Conservation (phyloP, 2,888 invertebrate species). For the Hypselothyrea guttata region DNA sequence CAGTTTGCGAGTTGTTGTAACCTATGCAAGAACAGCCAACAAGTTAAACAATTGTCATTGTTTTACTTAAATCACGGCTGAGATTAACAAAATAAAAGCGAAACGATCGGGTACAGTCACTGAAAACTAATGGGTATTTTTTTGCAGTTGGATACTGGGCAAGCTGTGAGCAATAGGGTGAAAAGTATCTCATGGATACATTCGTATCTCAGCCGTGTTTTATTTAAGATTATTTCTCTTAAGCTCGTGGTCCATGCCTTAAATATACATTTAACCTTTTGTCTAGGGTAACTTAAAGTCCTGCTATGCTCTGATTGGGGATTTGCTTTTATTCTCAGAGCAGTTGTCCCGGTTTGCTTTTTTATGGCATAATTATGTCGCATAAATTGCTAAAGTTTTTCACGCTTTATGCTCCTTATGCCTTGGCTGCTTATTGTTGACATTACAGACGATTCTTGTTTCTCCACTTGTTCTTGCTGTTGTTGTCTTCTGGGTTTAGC, state of each 20-base stretch:
- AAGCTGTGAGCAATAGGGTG: not conserved
- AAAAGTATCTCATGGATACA: not conserved
- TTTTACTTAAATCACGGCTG: constrained; percentile 58
- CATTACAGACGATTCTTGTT: constrained; percentile 35
- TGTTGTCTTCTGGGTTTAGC: constrained; percentile 47
- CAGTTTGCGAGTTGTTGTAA: constrained; percentile 43
- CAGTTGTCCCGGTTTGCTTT: constrained; percentile 25
- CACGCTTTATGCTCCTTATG: constrained; percentile 46
- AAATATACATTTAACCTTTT: no score
- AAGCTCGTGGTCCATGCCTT: not conserved
- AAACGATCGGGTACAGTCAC: constrained; percentile 29
- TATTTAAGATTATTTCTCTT: no score
- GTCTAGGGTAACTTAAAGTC: constrained; percentile 10
- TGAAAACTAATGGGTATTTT: constrained; percentile 43
- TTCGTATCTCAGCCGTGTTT: not conserved
- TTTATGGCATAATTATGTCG: constrained; percentile 77
- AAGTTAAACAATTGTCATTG: constrained; percentile 63
- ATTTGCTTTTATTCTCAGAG: constrained; percentile 21
- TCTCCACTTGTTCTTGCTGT: constrained; percentile 13
- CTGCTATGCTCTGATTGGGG: not conserved
- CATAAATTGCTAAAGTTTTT: constrained; percentile 79
- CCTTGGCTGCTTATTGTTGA: constrained; percentile 36
- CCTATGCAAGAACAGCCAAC: constrained; percentile 15
- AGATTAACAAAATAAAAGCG: constrained; percentile 22
- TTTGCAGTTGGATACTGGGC: not conserved